Evolutionary conservation across 2,797 vertebrate genomes (phyloP).

Genomic region (Champsocephalus gunnari): DNA sequence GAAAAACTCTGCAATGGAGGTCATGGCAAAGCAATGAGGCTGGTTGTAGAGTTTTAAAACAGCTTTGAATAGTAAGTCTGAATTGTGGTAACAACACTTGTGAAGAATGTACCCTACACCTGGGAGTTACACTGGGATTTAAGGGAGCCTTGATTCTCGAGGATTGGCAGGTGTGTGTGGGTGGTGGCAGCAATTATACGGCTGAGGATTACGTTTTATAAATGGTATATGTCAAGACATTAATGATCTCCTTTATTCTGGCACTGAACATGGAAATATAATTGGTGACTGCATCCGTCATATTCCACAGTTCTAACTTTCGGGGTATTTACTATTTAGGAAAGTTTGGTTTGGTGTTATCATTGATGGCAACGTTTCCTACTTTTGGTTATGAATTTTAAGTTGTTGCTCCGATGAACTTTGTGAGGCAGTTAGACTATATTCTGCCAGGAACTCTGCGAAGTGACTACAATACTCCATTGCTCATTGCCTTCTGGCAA

Average conservation of each 20-base stretch:
- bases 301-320: not conserved
- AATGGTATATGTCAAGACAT: conserved; percentile 25
- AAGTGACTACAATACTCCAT: not conserved
- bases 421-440: not conserved
- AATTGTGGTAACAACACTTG: conserved; percentile 26
- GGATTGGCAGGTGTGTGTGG: conserved; percentile 34
- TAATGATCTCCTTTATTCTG: conserved; percentile 14
- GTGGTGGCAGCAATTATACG: conserved; percentile 26
- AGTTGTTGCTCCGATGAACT: no score
- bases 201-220: conserved; percentile 25
- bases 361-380: no score
- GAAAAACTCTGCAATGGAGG: conserved; percentile 50
- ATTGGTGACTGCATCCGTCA: conserved; percentile 1
- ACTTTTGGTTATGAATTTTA: no score
- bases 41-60: conserved; percentile 41
- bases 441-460: not conserved
- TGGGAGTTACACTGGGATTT: conserved; percentile 36
- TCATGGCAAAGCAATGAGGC: conserved; percentile 37
- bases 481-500: not conserved
- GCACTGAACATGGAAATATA: not conserved
- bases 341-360: not conserved
- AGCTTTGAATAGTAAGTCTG: conserved; percentile 18
- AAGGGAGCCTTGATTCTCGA: conserved; percentile 31
- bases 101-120: conserved; percentile 8
- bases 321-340: not conserved